Evolutionary conservation across 2,113 vertebrate species (phyloP).

Genomic region (Nothocercus nigrocapillus): DNA sequence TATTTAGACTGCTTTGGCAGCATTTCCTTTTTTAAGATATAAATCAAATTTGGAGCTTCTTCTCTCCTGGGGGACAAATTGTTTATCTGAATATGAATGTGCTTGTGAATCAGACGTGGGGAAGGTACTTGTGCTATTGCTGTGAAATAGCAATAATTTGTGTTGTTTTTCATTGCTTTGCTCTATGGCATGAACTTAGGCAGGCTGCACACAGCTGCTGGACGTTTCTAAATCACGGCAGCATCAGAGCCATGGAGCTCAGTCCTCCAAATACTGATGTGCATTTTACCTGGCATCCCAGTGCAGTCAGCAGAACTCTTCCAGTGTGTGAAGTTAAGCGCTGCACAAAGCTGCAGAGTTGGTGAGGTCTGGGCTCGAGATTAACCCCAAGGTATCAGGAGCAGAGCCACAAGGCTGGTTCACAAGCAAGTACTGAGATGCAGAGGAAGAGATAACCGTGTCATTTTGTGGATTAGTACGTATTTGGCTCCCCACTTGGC

Average conservation of each 20-base stretch:
- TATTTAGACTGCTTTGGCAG: constrained; percentile 28
- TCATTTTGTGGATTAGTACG: neutral
- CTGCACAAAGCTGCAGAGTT: neutral
- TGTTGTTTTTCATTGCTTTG: neutral
- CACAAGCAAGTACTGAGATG: neutral
- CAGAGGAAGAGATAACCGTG: neutral
- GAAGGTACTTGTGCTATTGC: neutral
- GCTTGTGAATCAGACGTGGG: neutral
- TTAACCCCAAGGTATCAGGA: neutral
- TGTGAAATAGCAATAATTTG: constrained; percentile 30
- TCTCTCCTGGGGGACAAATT: neutral
- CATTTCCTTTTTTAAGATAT: constrained; percentile 37
- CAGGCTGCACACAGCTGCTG: neutral
- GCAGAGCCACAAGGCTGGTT: neutral
- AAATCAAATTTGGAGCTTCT: constrained; percentile 28
- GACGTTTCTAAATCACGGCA: neutral
- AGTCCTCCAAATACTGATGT: neutral
- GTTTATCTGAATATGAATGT: constrained; percentile 36
- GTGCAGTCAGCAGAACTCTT: neutral
- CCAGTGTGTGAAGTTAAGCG: neutral
- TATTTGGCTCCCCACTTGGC: neutral
- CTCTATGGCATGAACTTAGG: neutral
- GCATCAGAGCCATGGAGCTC: neutral
- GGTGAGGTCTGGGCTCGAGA: neutral
- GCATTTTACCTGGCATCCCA: neutral